Evolutionary conservation across 2,797 vertebrate species (phyloP), one percentile per base, ranked within the genome.

Genomic region (Diglossa cyanea): DNA sequence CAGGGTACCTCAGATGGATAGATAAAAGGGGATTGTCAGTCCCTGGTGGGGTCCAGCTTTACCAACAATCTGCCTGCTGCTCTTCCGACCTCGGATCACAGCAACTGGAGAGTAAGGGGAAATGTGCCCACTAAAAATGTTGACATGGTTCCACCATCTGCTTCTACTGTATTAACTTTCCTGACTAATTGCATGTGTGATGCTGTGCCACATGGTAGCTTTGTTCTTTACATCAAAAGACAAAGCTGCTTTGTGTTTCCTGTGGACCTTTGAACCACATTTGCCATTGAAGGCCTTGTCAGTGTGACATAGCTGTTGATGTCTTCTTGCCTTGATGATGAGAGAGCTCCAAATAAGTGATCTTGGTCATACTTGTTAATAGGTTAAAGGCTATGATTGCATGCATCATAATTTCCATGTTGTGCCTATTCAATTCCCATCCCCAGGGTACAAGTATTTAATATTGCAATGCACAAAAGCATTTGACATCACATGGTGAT

Each of bases 121-220:
- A 89, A 80, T 21, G 50, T 92, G 91, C 94, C 92, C 87, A 66
- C 78, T 83, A 40, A 77, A 91, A 95, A 85, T 89, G 92, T 93
- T 96, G 94, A 95, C 93, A 93, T 75, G 84, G 86, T 95, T 90
- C 84, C 89, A 91, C 94, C 95, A 97, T 95, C 95, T 96, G 93
- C 96, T 96, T 96, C 96, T 93, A 21, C 94, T 94, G 91, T 95
- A 92, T 95, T 97, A 95, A 91, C 84, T 95, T 89, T 95, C 57
- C 78, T 92, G 92, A 92, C 94, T 96, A 96, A 95, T 96, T 95
- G 87, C 86, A 92, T 94, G 91, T 94, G 91, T 96, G 95, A 95
- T 95, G 92, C 88, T 58, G 91, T 96, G 93, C 93, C 94, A 97
- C 95, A 94, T 97, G 96, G 94, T 91, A 94, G 91, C 95, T 97